These are phyloP conservation scores for Charaxes varanes DNA, from an alignment of 1,140 invertebrate genomes.

Conservation along the genomic window DNA sequence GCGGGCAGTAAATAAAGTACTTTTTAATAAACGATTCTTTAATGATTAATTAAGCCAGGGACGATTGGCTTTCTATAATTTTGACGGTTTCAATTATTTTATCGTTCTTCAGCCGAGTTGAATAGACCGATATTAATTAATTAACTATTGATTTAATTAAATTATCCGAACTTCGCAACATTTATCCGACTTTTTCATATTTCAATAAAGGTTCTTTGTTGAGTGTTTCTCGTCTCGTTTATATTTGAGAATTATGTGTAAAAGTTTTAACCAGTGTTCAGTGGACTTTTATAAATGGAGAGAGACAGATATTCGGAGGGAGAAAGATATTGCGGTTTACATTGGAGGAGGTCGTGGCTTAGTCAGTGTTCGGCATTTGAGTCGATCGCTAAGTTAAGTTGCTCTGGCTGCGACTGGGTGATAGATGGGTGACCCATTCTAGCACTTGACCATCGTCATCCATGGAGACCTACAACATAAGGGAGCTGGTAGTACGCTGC, in stretches of 20 bases:
- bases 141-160: conserved; percentile 61
- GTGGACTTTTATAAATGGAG: too few relatives aligned
- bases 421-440: too few relatives aligned
- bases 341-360: too few relatives aligned
- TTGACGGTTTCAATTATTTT: conserved; percentile 63
- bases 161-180: conserved; percentile 35
- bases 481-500: too few relatives aligned
- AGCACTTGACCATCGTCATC: too few relatives aligned
- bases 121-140: conserved; percentile 53
- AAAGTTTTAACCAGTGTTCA: too few relatives aligned
- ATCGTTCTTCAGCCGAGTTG: conserved; percentile 36
- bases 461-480: too few relatives aligned
- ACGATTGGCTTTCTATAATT: conserved; percentile 59
- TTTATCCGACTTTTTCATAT: conserved; percentile 31
- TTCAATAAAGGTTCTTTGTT: conserved; percentile 2
- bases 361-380: too few relatives aligned
- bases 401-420: too few relatives aligned
- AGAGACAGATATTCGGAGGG: too few relatives aligned
- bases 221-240: conserved; percentile 3
- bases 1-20: conserved; percentile 19
- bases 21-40: conserved; percentile 31
- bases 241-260: conserved; percentile 7
- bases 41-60: conserved; percentile 43
- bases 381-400: too few relatives aligned
- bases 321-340: too few relatives aligned